phyloP scores from a whole-genome alignment of 2,888 invertebrate species.

The Lepidocyrtoides sp. region DNA sequence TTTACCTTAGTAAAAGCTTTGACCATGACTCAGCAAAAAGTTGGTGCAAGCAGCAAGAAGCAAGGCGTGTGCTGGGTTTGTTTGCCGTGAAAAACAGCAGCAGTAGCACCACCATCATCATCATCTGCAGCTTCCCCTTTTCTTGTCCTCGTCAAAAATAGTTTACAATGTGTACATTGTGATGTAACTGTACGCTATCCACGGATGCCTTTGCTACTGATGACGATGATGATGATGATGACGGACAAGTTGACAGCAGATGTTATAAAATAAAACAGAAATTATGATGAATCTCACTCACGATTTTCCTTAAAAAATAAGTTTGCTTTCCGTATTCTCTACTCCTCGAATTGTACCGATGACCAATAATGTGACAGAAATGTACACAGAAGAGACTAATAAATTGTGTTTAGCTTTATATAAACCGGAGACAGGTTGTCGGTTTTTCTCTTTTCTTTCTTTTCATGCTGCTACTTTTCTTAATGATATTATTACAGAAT shows the following conservation, averaged over 20 bases:
- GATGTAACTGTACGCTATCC: background rate
- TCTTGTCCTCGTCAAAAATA: background rate
- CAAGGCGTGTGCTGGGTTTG: conserved; percentile 2
- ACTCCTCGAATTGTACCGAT: background rate
- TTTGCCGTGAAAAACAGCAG: conserved; percentile 2
- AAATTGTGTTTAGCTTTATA: conserved; percentile 34
- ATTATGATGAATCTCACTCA: conserved; percentile 14
- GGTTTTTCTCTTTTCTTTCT: background rate
- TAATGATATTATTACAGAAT: conserved; percentile 50
- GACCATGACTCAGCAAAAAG: conserved; percentile 65
- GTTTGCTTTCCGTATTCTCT: background rate
- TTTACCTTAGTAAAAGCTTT: conserved; percentile 27
- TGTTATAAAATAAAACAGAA: conserved; percentile 39
- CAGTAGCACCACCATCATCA: background rate
- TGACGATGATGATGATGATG: background rate
- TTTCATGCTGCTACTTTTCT: background rate
- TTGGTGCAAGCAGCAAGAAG: conserved; percentile 28
- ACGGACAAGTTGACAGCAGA: conserved; percentile 48
- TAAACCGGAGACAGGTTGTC: conserved; percentile 65
- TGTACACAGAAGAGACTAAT: background rate
- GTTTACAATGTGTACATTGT: conserved; percentile 2
- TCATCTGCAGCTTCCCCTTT: conserved; percentile 31
- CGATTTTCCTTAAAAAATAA: background rate
- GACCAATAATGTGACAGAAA: conserved; percentile 32
- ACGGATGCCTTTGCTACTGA: background rate